Evolutionary conservation across 1,140 invertebrate genomes (phyloP), one percentile per base, ranked within the genome.

Genomic region (Orius insidiosus): DNA sequence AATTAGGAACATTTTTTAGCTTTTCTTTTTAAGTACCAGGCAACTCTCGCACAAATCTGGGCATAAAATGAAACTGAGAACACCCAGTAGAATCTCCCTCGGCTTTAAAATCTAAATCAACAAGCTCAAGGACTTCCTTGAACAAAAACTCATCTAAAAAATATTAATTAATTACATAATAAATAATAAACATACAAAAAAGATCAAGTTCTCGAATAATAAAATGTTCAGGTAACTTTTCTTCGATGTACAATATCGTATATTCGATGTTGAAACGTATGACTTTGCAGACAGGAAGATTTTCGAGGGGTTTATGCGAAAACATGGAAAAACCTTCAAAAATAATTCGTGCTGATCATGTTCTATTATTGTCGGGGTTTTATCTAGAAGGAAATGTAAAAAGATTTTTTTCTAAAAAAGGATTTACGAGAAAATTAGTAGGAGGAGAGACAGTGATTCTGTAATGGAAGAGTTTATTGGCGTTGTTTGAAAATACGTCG

Each of bases 301-400:
- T 83, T 1, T 77, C 75, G 1, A 98, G 64, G 15, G 80, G 83
- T 56, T 83, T 80, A 63, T 98, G 94, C 0, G 94, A 92, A 40
- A 98, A 77, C 64, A 99, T 74, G 0, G 94, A 98, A 67, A 97
- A 98, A 10, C 95, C 95, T 66, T 97, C 93, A 64, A 98, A 99
- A 24, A 92, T 79, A 90, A 97, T 61, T 95, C 87, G 62, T 95
- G 88, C 39, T 85, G 79, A 58, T 97, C 89, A 56, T 94, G 80
- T 42, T 78, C 75, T 30, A 98, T 96, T 35, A 90, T 81, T 0
- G 93, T 96, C 1, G 92, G 89, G 5, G 78, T 83, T 53, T 47
- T 76, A 50, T 48, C 35, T 41, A 71, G 55, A 44, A 62, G 61
- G n/a, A n/a, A n/a, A 46, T 31, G 54, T 51, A 46, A 35, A 49